phyloP scores from a whole-genome alignment of 1,140 invertebrate species.

The Chrysomallon squamiferum region DNA sequence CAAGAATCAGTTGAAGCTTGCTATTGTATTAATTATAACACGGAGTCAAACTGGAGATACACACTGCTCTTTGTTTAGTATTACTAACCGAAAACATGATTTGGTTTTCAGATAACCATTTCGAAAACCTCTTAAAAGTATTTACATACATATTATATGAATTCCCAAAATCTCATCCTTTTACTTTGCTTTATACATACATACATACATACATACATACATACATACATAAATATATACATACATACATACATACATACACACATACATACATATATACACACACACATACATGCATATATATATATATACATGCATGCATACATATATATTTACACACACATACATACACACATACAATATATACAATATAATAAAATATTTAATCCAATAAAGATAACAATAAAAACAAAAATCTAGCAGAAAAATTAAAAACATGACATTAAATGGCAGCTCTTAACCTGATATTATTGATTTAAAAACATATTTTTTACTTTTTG shows the following conservation, averaged over 20 bases:
- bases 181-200: background rate
- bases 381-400: background rate
- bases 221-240: background rate
- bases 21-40: background rate
- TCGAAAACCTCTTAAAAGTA: background rate
- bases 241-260: slow-evolving; percentile 1
- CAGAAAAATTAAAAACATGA: no score
- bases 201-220: background rate
- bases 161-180: background rate
- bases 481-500: background rate
- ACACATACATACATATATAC: background rate
- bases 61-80: no score
- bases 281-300: background rate
- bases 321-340: slow-evolving; percentile 1
- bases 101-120: background rate
- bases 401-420: background rate
- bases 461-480: background rate
- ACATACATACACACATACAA: slow-evolving; percentile 2
- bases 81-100: background rate
- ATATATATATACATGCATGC: background rate
- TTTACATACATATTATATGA: background rate
- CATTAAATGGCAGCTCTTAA: background rate
- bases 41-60: background rate
- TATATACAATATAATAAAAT: background rate
- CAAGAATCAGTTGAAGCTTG: background rate